Base-by-base conservation (phyloP, 2,888 invertebrate species). In the Blomia tropicalis region DNA sequence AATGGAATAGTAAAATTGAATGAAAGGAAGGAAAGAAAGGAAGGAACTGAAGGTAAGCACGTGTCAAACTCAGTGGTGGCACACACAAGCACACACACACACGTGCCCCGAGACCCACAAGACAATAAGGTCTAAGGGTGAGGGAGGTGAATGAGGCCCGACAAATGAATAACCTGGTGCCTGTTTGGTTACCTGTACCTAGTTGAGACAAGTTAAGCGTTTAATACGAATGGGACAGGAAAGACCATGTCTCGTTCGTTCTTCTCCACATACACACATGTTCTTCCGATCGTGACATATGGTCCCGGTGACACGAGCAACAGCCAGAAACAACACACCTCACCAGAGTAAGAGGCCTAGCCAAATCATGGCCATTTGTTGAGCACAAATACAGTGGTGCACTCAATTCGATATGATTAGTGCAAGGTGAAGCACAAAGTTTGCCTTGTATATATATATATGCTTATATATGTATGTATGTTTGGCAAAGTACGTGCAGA, bases 281-380 rank as follows among this genome's bases (percentile, higher is more conserved):
- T 47, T 47, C 51, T 47, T 47, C 51, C 51, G 22, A 47, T 47
- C 51, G 51, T 47, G 51, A 47, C 51, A 47, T 47, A 47, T 47
- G 51, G 51, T 7, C 51, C 14, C 23, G n/a, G 51, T 47, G 51
- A 47, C 51, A 47, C 51, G 7, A 47, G 14, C 51, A 47, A 47
- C 7, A 19, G 36, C 17, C 7, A 11, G 36, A 11, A 11, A 7
- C 36, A 36, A 36, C 7, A 36, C 36, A 7, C 17, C 36, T 7
- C 17, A 36, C 7, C 17, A 17, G 36, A 7, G 36, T 7, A 36
- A n/a, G n/a, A n/a, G n/a, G n/a, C n/a, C n/a, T n/a, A n/a, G n/a
- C n/a, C n/a, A n/a, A n/a, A n/a, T n/a, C n/a, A n/a, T n/a, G n/a
- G n/a, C n/a, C n/a, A n/a, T n/a, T n/a, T n/a, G n/a, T n/a, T n/a